These are phyloP conservation scores for Eolophus roseicapilla DNA, from an alignment of 2,113 vertebrate genomes.

Conservation along the genomic window DNA sequence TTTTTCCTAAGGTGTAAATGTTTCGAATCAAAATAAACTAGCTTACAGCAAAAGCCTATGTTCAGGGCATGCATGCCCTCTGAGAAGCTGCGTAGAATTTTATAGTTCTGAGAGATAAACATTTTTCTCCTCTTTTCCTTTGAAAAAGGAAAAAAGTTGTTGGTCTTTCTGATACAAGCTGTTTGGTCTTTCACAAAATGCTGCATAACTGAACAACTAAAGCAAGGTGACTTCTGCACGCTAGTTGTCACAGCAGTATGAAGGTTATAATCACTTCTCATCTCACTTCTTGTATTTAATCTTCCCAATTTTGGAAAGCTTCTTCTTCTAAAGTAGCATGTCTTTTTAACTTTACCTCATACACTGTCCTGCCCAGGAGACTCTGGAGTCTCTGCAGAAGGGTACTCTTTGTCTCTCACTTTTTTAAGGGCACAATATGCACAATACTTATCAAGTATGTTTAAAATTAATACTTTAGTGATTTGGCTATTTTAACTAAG, in stretches of 20 bases:
- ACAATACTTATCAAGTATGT: rapidly evolving
- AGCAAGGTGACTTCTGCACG: neutral
- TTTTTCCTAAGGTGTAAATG: neutral
- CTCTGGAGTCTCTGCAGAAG: neutral
- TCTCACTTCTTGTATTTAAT: neutral
- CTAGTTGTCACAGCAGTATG: neutral
- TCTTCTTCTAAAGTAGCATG: neutral
- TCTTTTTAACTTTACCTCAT: neutral
- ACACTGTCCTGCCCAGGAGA: neutral
- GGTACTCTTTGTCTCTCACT: neutral
- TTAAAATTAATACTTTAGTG: neutral
- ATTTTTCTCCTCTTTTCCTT: neutral
- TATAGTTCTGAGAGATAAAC: neutral
- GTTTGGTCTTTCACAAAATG: neutral
- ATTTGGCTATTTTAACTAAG: neutral
- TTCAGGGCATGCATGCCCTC: neutral
- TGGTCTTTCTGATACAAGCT: neutral
- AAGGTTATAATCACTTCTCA: neutral
- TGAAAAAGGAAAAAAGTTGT: neutral
- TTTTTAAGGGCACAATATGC: neutral
- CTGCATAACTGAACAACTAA: neutral
- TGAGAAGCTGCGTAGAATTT: neutral
- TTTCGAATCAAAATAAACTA: neutral
- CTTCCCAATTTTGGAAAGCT: neutral
- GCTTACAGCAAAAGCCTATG: neutral